Base-by-base conservation (phyloP, 2,797 vertebrate species). In the Syngnathus rostellatus region DNA sequence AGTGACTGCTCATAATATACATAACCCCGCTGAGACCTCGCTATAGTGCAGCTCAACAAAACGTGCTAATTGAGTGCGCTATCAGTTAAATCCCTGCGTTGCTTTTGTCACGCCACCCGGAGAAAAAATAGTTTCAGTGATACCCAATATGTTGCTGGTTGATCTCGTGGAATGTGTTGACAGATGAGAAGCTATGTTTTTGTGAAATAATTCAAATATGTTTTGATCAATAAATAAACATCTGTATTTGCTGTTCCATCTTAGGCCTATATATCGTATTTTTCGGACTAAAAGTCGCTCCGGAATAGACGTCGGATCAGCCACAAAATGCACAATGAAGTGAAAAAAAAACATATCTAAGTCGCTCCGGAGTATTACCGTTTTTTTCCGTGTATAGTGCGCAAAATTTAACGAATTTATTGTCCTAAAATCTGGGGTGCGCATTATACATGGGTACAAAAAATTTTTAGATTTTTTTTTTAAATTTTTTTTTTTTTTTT, bases 61-160 rank as follows among this genome's bases (percentile, higher is more conserved):
- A 85, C 65, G 79, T 70, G 64, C 71, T 87, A 88, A 90, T 90
- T 84, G 86, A 73, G 68, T 46, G 68, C 59, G 70, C 66, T 64
- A 80, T 83, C 69, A 55, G 67, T 65, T 75, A 58, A 65, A 69
- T 84, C 78, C 68, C 76, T 62, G 60, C 25, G 48, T 6, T 31
- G 2, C 38, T 58, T 31, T 65, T 79, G 51, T 64, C 65, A 73
- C 68, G 55, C 62, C n/a, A 60, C 64, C 5, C 5, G 25, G 46
- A 8, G 43, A 72, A 66, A 19, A 19, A 46, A 25, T 17, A 23
- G 40, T 61, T 40, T 41, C 58, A 21, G 8, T 38, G 14, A 1
- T 0, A 8, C 6, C 16, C 55, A 4, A 3, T 37, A 31, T 57
- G 11, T 57, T 57, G 14, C 25, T 6, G 25, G 10, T 57, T 57